Evolutionary conservation across 35 echinoderm and acorn worm genomes (phyloP).

Genomic region (Amphiura filiformis): DNA sequence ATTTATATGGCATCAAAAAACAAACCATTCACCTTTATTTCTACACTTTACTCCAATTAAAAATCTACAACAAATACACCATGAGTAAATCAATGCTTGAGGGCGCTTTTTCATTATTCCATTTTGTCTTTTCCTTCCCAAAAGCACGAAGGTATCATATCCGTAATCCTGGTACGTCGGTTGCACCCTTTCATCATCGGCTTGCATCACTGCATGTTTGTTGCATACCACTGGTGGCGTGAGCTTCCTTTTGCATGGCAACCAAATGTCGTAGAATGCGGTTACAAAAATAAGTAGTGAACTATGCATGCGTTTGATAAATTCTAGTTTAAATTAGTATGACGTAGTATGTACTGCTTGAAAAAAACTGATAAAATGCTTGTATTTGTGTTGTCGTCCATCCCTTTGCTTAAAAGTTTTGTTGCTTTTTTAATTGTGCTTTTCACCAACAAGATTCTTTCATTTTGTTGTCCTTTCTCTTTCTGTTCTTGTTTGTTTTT

Average conservation of each 20-base stretch:
- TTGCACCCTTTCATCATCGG: no score
- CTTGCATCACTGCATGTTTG: neutral
- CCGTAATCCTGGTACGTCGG: neutral
- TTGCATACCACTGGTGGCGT: neutral
- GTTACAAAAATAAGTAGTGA: neutral
- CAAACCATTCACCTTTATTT: no score
- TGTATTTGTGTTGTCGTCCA: neutral
- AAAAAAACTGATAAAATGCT: neutral
- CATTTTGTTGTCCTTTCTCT: neutral
- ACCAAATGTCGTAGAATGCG: neutral
- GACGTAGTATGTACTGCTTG: neutral
- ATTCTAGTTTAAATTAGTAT: neutral
- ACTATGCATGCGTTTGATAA: neutral
- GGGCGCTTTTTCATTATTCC: neutral
- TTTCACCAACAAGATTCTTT: neutral
- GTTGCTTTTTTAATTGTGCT: neutral
- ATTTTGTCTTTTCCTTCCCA: neutral
- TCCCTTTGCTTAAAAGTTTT: neutral
- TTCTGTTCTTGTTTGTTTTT: slow-evolving; percentile 8
- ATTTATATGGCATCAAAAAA: no score
- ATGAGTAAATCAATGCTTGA: neutral
- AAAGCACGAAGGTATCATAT: neutral
- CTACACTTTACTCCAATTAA: no score
- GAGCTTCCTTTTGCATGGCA: neutral
- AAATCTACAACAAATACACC: no score